phyloP scores from a whole-genome alignment of 2,113 vertebrate species.

The Martes martes region DNA sequence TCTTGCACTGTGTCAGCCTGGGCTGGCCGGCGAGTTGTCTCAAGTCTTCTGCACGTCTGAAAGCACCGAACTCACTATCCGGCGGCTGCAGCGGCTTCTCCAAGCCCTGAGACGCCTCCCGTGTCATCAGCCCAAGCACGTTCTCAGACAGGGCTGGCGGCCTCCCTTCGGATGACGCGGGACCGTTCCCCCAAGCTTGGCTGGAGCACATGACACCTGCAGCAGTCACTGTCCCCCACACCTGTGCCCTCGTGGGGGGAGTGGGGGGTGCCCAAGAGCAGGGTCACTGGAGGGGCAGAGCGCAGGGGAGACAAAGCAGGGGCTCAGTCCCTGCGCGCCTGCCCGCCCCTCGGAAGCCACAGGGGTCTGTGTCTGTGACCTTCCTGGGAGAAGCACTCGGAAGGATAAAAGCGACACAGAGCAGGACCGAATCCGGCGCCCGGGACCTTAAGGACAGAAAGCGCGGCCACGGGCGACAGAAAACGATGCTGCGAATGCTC shows the following conservation, averaged over 20 bases:
- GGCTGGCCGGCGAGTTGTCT: fast-evolving
- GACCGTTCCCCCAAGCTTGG: background rate
- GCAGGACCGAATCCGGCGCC: fast-evolving
- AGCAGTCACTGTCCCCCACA: background rate
- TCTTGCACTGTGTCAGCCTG: fast-evolving
- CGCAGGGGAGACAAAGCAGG: fast-evolving
- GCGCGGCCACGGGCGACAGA: fast-evolving
- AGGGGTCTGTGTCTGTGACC: background rate
- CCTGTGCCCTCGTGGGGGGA: too few species aligned
- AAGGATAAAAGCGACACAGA: background rate
- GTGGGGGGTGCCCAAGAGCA: background rate
- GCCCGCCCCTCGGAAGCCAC: background rate
- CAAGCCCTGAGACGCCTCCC: fast-evolving
- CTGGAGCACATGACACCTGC: fast-evolving
- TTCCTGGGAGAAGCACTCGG: background rate
- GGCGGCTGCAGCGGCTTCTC: fast-evolving
- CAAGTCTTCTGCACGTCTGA: background rate
- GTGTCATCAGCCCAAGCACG: fast-evolving
- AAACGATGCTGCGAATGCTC: background rate
- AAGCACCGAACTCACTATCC: background rate
- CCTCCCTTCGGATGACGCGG: background rate
- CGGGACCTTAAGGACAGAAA: background rate
- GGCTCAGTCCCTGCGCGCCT: too few species aligned
- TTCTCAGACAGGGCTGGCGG: background rate
- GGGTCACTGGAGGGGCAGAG: background rate